Percentiles rank a stretch among this genome's conserved stretches.
phyloP scores from a whole-genome alignment of 2,888 invertebrate species.

The Chalcosyrphus nemorum region DNA sequence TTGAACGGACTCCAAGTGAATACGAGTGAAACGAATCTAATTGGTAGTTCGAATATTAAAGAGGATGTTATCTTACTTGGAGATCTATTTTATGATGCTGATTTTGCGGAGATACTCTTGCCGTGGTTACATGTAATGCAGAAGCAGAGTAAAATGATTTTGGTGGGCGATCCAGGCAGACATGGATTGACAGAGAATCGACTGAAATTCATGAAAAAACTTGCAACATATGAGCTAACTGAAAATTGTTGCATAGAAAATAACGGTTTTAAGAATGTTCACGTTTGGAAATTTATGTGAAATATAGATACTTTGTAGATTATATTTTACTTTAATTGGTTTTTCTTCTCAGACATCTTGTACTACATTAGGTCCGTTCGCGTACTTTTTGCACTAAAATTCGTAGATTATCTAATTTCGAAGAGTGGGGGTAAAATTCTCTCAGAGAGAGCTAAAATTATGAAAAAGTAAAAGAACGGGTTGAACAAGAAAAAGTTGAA shows the following conservation, averaged over 20 bases:
- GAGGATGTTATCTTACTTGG: constrained; percentile 86
- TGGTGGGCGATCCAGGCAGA: constrained; percentile 85
- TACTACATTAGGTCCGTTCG: no score
- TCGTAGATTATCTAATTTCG: no score
- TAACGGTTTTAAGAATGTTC: constrained; percentile 83
- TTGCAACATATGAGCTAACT: constrained; percentile 82
- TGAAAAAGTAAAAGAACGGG: no score
- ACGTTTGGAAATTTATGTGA: constrained; percentile 81
- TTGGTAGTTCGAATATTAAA: constrained; percentile 80
- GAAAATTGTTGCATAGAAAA: constrained; percentile 83
- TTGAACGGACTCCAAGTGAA: constrained; percentile 82
- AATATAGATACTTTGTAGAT: not conserved
- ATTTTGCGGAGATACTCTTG: constrained; percentile 83
- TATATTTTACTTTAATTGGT: no score
- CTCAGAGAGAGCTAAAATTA: no score
- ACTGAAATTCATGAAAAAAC: constrained; percentile 79
- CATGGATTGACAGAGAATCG: constrained; percentile 83
- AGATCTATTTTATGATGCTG: constrained; percentile 87
- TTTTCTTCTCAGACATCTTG: no score
- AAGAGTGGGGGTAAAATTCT: no score
- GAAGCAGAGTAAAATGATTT: constrained; percentile 79
- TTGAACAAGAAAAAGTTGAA: no score
- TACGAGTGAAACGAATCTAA: constrained; percentile 82
- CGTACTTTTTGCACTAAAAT: no score
- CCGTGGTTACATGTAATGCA: constrained; percentile 83